phyloP scores from a whole-genome alignment of 2,113 vertebrate species.

The Callopanchax toddi region DNA sequence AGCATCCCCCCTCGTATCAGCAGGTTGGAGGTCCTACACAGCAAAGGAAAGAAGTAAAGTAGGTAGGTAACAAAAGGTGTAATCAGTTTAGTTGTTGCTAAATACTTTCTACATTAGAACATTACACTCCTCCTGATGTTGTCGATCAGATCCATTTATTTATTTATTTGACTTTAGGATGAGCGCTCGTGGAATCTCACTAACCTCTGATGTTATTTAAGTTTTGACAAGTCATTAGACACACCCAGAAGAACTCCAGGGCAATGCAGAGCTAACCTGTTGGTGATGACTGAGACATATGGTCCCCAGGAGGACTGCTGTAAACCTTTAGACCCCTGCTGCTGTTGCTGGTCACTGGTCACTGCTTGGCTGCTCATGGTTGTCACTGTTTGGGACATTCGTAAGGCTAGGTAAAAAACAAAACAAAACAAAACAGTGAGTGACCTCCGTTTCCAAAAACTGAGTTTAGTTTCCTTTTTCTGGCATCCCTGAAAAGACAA shows the following conservation, averaged over 20 bases:
- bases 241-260: background rate
- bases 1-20: slow-evolving; percentile 88
- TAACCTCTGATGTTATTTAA: no score
- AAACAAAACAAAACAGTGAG: background rate
- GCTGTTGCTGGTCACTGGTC: slow-evolving; percentile 58
- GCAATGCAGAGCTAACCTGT: slow-evolving; percentile 64
- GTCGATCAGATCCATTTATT: no score
- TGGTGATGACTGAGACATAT: slow-evolving; percentile 87
- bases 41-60: background rate
- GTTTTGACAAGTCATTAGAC: no score
- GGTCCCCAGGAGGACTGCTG: slow-evolving; percentile 73
- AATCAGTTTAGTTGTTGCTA: no score
- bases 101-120: no score
- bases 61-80: no score
- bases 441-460: slow-evolving; percentile 8
- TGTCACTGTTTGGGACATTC: slow-evolving; percentile 48
- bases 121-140: no score
- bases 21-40: slow-evolving; percentile 83
- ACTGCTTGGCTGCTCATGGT: slow-evolving; percentile 80
- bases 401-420: background rate
- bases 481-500: no score
- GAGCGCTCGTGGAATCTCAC: no score
- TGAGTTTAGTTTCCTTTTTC: no score
- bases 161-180: no score
- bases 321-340: slow-evolving; percentile 52